Base-by-base conservation (phyloP, 2,113 vertebrate genomes). In the Microtus montanus region DNA sequence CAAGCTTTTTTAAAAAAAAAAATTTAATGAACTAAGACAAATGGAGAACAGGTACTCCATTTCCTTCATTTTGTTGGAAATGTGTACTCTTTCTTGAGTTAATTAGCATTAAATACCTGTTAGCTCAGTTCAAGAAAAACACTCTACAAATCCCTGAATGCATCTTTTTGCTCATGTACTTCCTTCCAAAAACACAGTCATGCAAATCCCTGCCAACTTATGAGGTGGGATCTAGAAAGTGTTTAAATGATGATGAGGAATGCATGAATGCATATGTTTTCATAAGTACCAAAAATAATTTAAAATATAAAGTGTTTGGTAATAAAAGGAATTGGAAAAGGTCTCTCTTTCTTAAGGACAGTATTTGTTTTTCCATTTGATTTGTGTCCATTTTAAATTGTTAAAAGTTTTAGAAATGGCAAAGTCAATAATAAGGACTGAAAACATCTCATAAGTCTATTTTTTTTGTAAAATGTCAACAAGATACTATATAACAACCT, bases 91-190 rank as follows among this genome's bases (percentile, higher is more conserved):
- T 95, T 71, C 41, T 61, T 92, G 86, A 93, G 77, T 93, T 88
- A 87, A 80, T 2, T 96, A 88, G 74, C 82, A 74, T 91, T 89
- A 84, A 93, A 71, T 83, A 82, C 38, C 28, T 70, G 88, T 90
- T 70, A 89, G 13, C 26, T 30, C 7, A 30, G 66, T 93, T 95
- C 92, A 97, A 94, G 90, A 93, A 96, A 97, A 97, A 94, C 89
- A 96, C 54, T 95, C 89, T 49, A 90, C 13, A 64, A 71, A 44
- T 95, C 24, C 41, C 30, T 33, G 85, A 73, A 58, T 41, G 91
- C 83, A 71, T 75, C 82, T n/a, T 87, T 91, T 79, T 63, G 74
- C 91, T 96, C 93, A 93, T 47, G 12, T 83, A 87, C 44, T 95
- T 96, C 61, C 75, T 82, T 93, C 93, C 96, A 82, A 71, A 26